Percentiles rank a stretch among this genome's conserved stretches.
These are phyloP conservation scores for Podiceps cristatus DNA, from an alignment of 2,113 vertebrate genomes.

Conservation along the genomic window DNA sequence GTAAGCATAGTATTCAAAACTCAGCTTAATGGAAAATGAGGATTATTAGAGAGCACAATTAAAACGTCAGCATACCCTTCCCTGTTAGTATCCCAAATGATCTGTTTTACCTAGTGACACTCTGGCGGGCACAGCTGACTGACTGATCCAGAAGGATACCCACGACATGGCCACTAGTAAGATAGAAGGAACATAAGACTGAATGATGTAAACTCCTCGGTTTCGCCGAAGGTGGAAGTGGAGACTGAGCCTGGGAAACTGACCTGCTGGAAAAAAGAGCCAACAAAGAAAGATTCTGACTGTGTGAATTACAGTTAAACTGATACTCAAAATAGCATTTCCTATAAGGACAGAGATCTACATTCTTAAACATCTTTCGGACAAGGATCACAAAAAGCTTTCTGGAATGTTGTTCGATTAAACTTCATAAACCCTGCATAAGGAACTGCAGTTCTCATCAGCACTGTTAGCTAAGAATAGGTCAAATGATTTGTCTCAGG, in stretches of 20 bases:
- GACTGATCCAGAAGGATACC: conserved; percentile 99
- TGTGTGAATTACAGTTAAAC: background rate
- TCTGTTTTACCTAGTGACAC: conserved; percentile 88
- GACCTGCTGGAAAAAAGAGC: conserved; percentile 81
- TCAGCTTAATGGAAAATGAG: background rate
- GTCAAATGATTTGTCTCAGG: conserved; percentile 49
- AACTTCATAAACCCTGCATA: background rate
- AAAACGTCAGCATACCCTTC: background rate
- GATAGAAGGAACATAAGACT: conserved; percentile 96
- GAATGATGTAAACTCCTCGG: conserved; percentile 96
- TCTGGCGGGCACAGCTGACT: conserved; percentile 94
- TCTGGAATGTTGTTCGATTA: background rate
- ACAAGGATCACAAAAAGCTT: background rate
- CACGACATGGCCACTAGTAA: conserved; percentile 97
- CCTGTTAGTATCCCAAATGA: background rate
- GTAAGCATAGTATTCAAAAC: background rate
- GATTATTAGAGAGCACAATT: background rate
- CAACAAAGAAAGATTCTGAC: background rate
- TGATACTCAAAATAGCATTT: background rate
- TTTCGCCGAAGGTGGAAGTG: conserved; percentile 91
- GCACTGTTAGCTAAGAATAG: conserved; percentile 49
- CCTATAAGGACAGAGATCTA: background rate
- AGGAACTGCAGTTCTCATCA: conserved; percentile 17
- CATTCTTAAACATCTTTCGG: background rate
- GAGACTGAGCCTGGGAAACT: conserved; percentile 93